phyloP scores from a whole-genome alignment of 1,140 invertebrate species.

The Goniozus legneri region DNA sequence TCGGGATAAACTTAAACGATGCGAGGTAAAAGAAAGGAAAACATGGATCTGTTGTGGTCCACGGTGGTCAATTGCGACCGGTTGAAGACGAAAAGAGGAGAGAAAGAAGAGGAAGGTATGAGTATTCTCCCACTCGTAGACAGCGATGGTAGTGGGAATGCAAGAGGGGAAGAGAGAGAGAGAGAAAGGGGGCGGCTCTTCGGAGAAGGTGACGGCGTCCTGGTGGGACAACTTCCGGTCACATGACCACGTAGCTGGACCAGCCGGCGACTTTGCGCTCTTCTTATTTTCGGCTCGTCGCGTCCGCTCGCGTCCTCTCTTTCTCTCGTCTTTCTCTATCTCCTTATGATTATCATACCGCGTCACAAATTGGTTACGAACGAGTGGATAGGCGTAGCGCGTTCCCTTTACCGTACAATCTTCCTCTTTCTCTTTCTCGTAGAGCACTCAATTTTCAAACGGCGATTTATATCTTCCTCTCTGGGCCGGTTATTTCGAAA shows the following conservation, averaged over 20 bases:
- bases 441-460: background rate
- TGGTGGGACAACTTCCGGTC: conserved; percentile 48
- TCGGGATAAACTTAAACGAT: too few species aligned
- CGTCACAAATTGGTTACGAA: conserved; percentile 23
- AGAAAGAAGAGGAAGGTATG: conserved; percentile 14
- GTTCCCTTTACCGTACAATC: background rate
- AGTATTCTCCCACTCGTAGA: too few species aligned
- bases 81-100: conserved; percentile 13
- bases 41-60: too few species aligned
- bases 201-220: conserved; percentile 10
- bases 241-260: conserved; percentile 49
- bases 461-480: conserved; percentile 1
- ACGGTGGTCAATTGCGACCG: too few species aligned
- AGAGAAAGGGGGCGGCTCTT: conserved; percentile 12
- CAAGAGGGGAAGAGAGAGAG: conserved; percentile 19
- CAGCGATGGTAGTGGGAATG: conserved; percentile 16
- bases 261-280: conserved; percentile 53
- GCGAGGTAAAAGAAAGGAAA: too few species aligned
- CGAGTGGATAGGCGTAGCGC: conserved; percentile 6
- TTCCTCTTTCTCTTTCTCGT: background rate
- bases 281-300: conserved; percentile 54
- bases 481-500: conserved; percentile 3
- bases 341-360: conserved; percentile 18
- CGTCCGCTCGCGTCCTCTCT: conserved; percentile 38
- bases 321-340: conserved; percentile 15